Evolutionary conservation across 1,140 invertebrate species (phyloP).

Genomic region (Eulimnadia texana): DNA sequence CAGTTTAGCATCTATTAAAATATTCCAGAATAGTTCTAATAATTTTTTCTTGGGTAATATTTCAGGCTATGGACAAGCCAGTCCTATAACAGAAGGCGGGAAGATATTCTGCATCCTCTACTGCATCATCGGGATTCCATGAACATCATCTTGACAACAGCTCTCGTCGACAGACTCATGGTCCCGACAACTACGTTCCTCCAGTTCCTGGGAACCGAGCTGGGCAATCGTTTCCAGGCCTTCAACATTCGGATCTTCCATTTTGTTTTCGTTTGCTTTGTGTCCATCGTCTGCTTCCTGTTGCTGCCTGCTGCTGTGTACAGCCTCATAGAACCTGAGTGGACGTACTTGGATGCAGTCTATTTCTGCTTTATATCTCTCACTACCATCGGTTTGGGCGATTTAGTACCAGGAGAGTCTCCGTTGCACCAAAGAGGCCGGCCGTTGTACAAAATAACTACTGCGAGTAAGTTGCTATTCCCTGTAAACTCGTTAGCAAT

Average conservation of each 20-base stretch:
- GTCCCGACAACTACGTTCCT: slow-evolving; percentile 42
- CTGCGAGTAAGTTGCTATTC: slow-evolving; percentile 54
- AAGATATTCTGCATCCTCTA: slow-evolving; percentile 40
- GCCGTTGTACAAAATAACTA: slow-evolving; percentile 61
- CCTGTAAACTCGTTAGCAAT: neutral
- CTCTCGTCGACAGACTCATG: slow-evolving; percentile 23
- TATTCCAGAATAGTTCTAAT: no score
- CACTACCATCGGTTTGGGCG: slow-evolving; percentile 56
- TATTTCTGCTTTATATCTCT: slow-evolving; percentile 90
- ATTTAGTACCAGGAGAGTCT: slow-evolving; percentile 58
- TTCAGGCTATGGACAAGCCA: slow-evolving; percentile 27
- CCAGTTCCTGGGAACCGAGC: slow-evolving; percentile 26
- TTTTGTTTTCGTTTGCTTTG: slow-evolving; percentile 33
- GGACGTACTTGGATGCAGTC: slow-evolving; percentile 80
- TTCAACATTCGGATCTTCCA: slow-evolving; percentile 38
- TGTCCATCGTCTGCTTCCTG: slow-evolving; percentile 42
- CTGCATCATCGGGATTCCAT: slow-evolving; percentile 37
- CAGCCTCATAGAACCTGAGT: slow-evolving; percentile 49
- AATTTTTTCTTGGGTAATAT: no score
- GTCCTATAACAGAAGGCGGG: slow-evolving; percentile 36
- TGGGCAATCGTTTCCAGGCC: neutral
- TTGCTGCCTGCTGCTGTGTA: slow-evolving; percentile 36
- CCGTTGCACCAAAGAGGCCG: slow-evolving; percentile 49
- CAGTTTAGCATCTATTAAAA: no score
- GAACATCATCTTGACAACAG: slow-evolving; percentile 24